Base-by-base conservation (phyloP, 2,113 vertebrate species). In the Otus sunia region DNA sequence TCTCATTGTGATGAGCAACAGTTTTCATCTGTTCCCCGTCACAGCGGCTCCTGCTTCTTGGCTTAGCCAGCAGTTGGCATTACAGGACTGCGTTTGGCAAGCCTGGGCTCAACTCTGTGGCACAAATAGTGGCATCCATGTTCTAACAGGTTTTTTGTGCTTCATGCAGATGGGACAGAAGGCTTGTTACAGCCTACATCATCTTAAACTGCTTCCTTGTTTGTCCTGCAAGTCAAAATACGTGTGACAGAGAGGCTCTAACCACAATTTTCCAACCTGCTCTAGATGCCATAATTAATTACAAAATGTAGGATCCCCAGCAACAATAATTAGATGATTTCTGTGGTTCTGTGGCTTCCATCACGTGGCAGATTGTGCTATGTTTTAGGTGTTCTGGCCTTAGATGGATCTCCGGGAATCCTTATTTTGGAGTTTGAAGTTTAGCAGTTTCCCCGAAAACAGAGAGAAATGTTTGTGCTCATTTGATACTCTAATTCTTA, bases 301-400 rank as follows among this genome's bases (percentile, higher is more conserved):
- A 45, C 0, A 2, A 73, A 52, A 36, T 29, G 6, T 67, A 50
- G 56, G 37, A 66, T 73, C 87, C 50, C 18, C 32, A 81, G 68
- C n/a, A 87, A 25, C 13, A 50, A 2, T 59, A 49, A 34, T 60
- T 67, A 60, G 15, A 13, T 66, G 3, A 60, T 21, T 47, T 47
- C 20, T 20, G 18, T 47, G 60, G 29, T 81, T 90, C 8, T 1
- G 1, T 89, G 76, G 21, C 50, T 80, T 84, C 50, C 15, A 56
- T 81, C 34, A 22, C 2, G 0, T 26, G 41, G 47, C 16, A 66
- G 27, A 21, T 34, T 0, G 0, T 87, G 78, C 81, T 67, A 7
- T n/a, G 18, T 63, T 78, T 25, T 4, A 29, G 66, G 12, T 25
- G 10, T 72, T 81, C 52, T 78, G 17, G 26, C 30, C 29, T 59